Percentiles rank a stretch among this genome's conserved stretches.
Conservation (phyloP, 92 coral and sea anemone species). For the Bergia puertoricense region DNA sequence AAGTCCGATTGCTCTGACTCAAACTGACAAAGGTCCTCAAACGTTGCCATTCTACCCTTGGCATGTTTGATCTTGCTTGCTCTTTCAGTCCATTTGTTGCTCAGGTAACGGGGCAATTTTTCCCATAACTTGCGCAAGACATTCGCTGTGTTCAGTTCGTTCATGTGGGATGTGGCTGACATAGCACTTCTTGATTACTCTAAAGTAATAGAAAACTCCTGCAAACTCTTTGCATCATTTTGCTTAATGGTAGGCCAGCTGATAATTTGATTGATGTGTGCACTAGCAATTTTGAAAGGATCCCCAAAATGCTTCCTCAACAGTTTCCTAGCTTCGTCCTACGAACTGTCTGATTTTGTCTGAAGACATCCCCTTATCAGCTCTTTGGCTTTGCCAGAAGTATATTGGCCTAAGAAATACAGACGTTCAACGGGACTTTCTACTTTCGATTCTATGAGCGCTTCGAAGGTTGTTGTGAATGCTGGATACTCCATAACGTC, state of each 20-base stretch:
- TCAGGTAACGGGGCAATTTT: slow-evolving; percentile 54
- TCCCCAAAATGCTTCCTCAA: slow-evolving; percentile 68
- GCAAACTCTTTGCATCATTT: no score
- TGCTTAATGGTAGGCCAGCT: slow-evolving; percentile 51
- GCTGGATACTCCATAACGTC: slow-evolving; percentile 64
- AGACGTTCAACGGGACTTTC: slow-evolving; percentile 51
- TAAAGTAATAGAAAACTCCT: slow-evolving; percentile 49
- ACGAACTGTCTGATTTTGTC: slow-evolving; percentile 52
- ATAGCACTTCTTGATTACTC: slow-evolving; percentile 68
- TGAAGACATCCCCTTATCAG: slow-evolving; percentile 63
- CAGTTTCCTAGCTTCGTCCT: slow-evolving; percentile 57
- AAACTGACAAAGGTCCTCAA: slow-evolving; percentile 53
- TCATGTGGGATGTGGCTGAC: slow-evolving; percentile 57
- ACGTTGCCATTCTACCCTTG: slow-evolving; percentile 50
- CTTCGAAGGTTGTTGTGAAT: slow-evolving; percentile 64
- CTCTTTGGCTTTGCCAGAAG: slow-evolving; percentile 62
- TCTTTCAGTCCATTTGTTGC: slow-evolving; percentile 62
- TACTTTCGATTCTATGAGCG: slow-evolving; percentile 67
- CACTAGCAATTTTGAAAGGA: slow-evolving; percentile 68
- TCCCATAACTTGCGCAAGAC: slow-evolving; percentile 65
- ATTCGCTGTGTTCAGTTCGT: slow-evolving; percentile 62
- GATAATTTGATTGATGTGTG: slow-evolving; percentile 53
- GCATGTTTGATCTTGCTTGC: slow-evolving; percentile 48
- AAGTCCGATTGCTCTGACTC: slow-evolving; percentile 64
- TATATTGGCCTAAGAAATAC: slow-evolving; percentile 68